Percentiles rank a stretch among this genome's conserved stretches.
phyloP scores from a whole-genome alignment of 1,140 invertebrate genomes.

The Cydia strobilella region DNA sequence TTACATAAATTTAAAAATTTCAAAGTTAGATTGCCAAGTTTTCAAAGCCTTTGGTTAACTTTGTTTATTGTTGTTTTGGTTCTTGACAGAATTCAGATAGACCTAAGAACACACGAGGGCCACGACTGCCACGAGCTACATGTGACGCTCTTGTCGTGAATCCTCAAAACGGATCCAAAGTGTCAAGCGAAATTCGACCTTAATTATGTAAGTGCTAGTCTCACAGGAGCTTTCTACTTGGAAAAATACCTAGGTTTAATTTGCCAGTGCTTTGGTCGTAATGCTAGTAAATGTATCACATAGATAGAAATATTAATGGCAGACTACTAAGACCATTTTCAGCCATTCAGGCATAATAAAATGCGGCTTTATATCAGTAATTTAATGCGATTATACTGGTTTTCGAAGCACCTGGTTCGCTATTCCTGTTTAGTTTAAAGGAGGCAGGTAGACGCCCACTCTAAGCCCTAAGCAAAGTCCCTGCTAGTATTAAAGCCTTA shows the following conservation, averaged over 20 bases:
- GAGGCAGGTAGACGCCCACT: constrained; percentile 11
- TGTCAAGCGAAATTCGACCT: no score
- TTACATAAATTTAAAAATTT: no score
- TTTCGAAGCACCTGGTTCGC: not conserved
- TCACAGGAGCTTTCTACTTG: no score
- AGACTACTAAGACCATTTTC: not conserved
- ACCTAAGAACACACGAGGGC: no score
- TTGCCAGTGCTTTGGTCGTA: not conserved
- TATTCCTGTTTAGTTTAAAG: not conserved
- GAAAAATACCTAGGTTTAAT: not conserved
- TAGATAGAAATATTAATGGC: not conserved
- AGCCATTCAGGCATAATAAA: not conserved
- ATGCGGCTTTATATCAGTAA: constrained; percentile 12
- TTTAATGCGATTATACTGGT: constrained; percentile 17
- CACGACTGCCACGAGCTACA: no score
- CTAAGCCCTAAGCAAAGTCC: constrained; percentile 2
- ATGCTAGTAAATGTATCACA: not conserved
- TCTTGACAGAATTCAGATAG: no score
- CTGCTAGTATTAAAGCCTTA: not conserved
- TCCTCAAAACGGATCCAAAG: no score
- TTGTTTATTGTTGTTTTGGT: no score
- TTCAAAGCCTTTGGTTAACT: no score
- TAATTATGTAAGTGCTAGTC: no score
- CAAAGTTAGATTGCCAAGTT: no score
- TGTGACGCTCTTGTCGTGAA: no score